Evolutionary conservation across 1,140 invertebrate species (phyloP).

Genomic region (Venturia canescens): DNA sequence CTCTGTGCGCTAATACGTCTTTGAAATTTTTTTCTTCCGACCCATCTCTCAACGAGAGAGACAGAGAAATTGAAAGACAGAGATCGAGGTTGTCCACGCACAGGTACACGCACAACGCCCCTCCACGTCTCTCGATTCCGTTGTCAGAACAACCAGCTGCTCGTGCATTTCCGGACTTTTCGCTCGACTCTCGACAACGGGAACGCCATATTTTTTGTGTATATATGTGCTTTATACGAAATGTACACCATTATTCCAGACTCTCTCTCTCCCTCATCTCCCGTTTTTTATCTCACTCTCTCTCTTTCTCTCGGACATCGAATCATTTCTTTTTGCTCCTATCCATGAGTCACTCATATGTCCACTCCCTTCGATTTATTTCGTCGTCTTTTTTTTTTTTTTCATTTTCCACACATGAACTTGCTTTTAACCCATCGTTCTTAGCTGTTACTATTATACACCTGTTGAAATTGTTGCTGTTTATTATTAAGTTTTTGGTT

Average conservation of each 20-base stretch:
- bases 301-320: no score
- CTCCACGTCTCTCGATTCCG: conserved; percentile 31
- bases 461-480: no score
- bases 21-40: not conserved
- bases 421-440: no score
- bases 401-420: not conserved
- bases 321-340: not conserved
- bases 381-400: not conserved
- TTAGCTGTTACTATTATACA: no score
- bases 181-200: not conserved
- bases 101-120: conserved; percentile 46
- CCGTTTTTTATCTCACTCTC: not conserved
- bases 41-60: not conserved
- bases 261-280: not conserved
- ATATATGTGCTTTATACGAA: conserved; percentile 2
- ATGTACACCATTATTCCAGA: not conserved
- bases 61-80: conserved; percentile 4
- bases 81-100: conserved; percentile 29
- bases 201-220: conserved; percentile 26
- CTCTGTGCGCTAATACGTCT: conserved; percentile 17
- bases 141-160: conserved; percentile 47
- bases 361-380: conserved; percentile 9
- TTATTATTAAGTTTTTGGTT: no score
- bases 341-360: not conserved
- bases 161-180: conserved; percentile 44